Evolutionary conservation across 1,140 invertebrate species (phyloP), one percentile per base, ranked within the genome.

Genomic region (Calycopis cecrops): DNA sequence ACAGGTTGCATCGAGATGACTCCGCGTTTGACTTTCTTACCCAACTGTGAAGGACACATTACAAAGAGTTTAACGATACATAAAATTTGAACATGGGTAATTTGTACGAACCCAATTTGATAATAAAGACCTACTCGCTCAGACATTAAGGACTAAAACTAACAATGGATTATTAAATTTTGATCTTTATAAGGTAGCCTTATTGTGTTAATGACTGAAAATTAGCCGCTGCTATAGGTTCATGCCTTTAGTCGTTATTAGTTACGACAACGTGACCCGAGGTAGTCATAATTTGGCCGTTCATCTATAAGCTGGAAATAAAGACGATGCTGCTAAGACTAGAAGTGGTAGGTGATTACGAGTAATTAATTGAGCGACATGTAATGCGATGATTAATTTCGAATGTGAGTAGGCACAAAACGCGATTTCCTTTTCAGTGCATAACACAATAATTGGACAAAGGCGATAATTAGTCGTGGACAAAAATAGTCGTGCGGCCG

Each of bases 391-490:
- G 21, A 28, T 28, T 28, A 28, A 28, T 28, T 28, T 17, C 21
- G 10, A 34, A 35, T 37, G 59, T 21, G 51, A 47, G 64, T 67
- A 70, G 65, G 62, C 59, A 69, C 58, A 71, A 74, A 71, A 77
- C 64, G 73, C 76, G 71, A 79, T 73, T 83, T 77, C 69, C 77
- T 78, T 78, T 76, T 80, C 73, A 77, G 79, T 76, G 65, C 62
- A 67, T 66, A 71, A 60, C 69, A 67, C 65, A 28, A 61, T 67
- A 65, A 71, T 71, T 72, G 73, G 73, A 82, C 77, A 83, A 83
- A 83, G 79, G 79, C 80, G 78, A 80, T 82, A 84, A 82, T 85
- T 80, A 83, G 76, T 75, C 61, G 76, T 76, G 75, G 77, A 81
- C 79, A 76, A 83, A 83, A 86, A 84, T 86, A 86, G 80, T 82